Conservation (phyloP, 2,113 vertebrate genomes). For the Prolemur simus region DNA sequence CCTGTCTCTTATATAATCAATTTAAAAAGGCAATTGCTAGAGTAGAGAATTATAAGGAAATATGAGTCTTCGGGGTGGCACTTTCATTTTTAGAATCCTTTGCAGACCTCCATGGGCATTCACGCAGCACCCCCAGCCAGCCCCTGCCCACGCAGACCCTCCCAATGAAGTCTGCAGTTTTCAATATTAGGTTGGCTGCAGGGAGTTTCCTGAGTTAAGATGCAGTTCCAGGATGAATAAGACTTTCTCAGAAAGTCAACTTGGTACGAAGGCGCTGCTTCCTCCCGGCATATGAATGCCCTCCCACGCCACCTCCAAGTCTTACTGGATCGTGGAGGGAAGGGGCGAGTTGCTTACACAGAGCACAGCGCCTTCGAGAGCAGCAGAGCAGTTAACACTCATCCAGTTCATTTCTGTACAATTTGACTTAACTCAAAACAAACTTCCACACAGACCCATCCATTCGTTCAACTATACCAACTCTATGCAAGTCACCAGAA, state of each 20-base stretch:
- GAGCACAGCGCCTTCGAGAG: background rate
- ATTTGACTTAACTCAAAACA: background rate
- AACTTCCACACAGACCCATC: background rate
- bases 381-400: background rate
- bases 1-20: background rate
- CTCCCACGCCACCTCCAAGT: background rate
- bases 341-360: background rate
- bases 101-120: background rate
- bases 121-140: too few species aligned
- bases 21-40: background rate
- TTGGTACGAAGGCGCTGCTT: background rate
- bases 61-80: rapidly evolving
- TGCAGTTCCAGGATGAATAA: slow-evolving; percentile 40
- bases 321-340: background rate
- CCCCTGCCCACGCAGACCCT: background rate
- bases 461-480: background rate
- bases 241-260: slow-evolving; percentile 53
- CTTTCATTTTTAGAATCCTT: background rate
- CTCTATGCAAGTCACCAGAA: background rate
- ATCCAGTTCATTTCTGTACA: background rate
- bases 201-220: background rate
- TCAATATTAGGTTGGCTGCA: background rate
- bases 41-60: background rate
- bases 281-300: background rate
- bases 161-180: background rate